Evolutionary conservation across 2,888 invertebrate species (phyloP).

Genomic region (Taphrorychus bicolor): DNA sequence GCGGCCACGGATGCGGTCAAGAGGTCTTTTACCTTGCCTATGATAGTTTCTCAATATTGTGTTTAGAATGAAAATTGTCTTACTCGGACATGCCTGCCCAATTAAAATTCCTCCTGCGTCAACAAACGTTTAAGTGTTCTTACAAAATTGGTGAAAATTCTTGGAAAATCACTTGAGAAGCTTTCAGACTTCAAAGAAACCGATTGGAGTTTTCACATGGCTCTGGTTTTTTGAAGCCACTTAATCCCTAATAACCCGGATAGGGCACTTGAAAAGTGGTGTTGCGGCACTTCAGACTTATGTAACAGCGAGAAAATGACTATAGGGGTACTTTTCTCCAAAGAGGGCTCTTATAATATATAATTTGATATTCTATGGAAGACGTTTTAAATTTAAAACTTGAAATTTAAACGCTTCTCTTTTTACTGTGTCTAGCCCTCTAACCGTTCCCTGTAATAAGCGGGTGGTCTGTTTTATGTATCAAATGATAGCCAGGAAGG

Average conservation of each 20-base stretch:
- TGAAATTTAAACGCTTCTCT: too few relatives aligned
- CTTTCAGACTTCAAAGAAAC: neutral
- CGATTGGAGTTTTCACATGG: neutral
- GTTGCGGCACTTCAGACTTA: neutral
- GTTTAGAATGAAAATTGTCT: neutral
- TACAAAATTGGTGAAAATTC: neutral
- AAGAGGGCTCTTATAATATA: neutral
- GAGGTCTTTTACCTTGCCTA: conserved; percentile 26
- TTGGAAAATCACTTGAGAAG: neutral
- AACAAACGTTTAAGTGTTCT: neutral
- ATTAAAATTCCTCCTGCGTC: neutral
- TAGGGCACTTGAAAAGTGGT: neutral
- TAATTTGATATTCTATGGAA: neutral
- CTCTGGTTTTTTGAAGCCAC: too few relatives aligned
- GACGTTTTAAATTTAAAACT: too few relatives aligned
- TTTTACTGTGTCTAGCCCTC: conserved; percentile 1
- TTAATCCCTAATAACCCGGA: too few relatives aligned
- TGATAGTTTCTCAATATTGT: neutral
- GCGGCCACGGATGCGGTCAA: conserved; percentile 15
- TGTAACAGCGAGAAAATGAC: neutral
- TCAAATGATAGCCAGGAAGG: conserved; percentile 25
- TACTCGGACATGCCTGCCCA: neutral
- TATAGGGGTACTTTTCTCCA: neutral
- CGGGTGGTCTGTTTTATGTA: conserved; percentile 28
- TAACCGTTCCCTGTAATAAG: too few relatives aligned